phyloP scores from a whole-genome alignment of 2,113 vertebrate genomes.

The Sinocyclocheilus grahami region DNA sequence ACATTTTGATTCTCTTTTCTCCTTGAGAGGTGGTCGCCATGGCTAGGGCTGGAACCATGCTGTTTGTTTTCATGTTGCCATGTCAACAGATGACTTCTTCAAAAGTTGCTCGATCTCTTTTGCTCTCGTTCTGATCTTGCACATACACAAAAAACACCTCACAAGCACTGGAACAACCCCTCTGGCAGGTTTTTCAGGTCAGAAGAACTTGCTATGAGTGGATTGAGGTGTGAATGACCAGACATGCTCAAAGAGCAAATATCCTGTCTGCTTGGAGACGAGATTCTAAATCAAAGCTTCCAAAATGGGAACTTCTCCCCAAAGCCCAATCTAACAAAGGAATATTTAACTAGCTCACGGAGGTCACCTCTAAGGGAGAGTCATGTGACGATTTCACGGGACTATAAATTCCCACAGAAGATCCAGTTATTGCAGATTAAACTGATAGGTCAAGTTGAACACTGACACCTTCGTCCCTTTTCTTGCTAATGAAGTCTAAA shows the following conservation, averaged over 20 bases:
- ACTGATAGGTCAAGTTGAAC: background rate
- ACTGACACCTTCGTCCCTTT: background rate
- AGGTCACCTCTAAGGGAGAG: constrained; percentile 36
- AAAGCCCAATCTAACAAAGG: constrained; percentile 33
- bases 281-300: constrained; percentile 47
- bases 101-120: constrained; percentile 27
- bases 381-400: constrained; percentile 25
- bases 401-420: background rate
- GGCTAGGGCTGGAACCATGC: constrained; percentile 23
- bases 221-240: background rate
- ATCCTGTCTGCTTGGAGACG: constrained; percentile 5
- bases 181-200: constrained; percentile 65
- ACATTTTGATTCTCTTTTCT: background rate
- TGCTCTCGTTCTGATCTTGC: constrained; percentile 29
- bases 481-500: background rate
- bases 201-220: constrained; percentile 37
- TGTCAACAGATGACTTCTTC: constrained; percentile 58
- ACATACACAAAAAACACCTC: background rate
- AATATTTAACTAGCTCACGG: constrained; percentile 32
- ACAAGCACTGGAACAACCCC: constrained; percentile 23
- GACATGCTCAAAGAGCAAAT: background rate
- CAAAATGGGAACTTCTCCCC: constrained; percentile 40
- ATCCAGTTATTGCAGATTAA: background rate
- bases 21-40: constrained; percentile 27
- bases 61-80: constrained; percentile 62